Conservation (phyloP, 2,888 invertebrate genomes). For the Monopis laevigella region DNA sequence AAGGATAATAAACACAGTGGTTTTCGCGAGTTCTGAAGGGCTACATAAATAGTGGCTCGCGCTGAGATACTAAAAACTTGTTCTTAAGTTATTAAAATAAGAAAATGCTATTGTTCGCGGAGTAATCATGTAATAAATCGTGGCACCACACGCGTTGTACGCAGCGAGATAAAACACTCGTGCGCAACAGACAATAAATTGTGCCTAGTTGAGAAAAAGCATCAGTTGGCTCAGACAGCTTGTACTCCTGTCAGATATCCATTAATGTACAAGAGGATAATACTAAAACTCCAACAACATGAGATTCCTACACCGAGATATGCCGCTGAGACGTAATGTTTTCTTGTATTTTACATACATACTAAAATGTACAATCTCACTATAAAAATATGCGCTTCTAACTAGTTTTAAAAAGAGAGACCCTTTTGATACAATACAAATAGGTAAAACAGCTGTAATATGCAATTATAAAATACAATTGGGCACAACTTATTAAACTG, state of each 20-base stretch:
- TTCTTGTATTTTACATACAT: no score
- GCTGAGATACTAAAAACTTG: conserved; percentile 9
- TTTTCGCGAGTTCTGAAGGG: conserved; percentile 8
- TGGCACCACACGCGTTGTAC: conserved; percentile 11
- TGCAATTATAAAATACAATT: no score
- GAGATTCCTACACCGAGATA: neutral
- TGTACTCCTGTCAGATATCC: conserved; percentile 43
- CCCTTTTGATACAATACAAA: no score
- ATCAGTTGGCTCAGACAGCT: conserved; percentile 27
- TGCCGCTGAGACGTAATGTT: no score
- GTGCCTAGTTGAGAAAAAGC: conserved; percentile 10
- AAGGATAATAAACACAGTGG: conserved; percentile 1
- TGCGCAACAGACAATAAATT: conserved; percentile 4
- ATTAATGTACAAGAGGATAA: conserved; percentile 26
- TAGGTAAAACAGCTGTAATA: no score
- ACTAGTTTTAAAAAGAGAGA: no score
- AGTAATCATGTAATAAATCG: conserved; percentile 11
- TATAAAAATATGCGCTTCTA: no score
- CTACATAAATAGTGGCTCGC: conserved; percentile 1
- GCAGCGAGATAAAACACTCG: conserved; percentile 11
- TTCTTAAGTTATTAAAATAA: conserved; percentile 9
- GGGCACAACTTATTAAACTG: neutral
- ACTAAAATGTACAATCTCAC: no score
- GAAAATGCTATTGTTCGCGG: conserved; percentile 5
- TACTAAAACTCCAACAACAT: neutral